A percentile compares a stretch with the other conserved stretches of the same genome.
Evolutionary conservation across 2,113 vertebrate species (phyloP).

Genomic region (Paradisaea rubra): DNA sequence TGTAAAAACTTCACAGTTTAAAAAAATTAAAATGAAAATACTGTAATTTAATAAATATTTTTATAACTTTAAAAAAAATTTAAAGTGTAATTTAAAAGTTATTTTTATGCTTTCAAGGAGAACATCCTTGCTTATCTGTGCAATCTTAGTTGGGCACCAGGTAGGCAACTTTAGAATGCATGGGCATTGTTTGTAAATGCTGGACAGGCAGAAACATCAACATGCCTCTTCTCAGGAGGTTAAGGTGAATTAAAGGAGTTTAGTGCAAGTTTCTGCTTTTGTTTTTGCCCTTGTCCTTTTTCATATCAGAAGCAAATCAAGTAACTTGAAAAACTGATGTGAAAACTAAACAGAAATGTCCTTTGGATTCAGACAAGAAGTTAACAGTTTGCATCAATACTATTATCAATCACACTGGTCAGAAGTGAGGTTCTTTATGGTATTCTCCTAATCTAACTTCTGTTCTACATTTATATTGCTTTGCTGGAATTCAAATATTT

Average conservation of each 20-base stretch:
- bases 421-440: background rate
- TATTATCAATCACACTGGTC: background rate
- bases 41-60: background rate
- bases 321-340: background rate
- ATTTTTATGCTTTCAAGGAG: background rate
- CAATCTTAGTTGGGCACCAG: background rate
- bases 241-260: background rate
- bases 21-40: background rate
- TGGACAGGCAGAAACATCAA: background rate
- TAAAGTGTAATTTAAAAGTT: background rate
- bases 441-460: background rate
- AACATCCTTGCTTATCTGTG: background rate
- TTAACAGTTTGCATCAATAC: background rate
- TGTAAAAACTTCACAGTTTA: background rate
- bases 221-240: background rate
- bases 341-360: background rate
- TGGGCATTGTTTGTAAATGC: background rate
- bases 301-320: background rate
- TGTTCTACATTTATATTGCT: conserved; percentile 28
- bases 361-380: background rate
- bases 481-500: background rate
- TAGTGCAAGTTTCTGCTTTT: background rate
- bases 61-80: background rate
- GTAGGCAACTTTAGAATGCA: background rate
- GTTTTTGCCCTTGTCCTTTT: background rate